Evolutionary conservation across 2,113 vertebrate genomes (phyloP).

Genomic region (Myocastor coypus): DNA sequence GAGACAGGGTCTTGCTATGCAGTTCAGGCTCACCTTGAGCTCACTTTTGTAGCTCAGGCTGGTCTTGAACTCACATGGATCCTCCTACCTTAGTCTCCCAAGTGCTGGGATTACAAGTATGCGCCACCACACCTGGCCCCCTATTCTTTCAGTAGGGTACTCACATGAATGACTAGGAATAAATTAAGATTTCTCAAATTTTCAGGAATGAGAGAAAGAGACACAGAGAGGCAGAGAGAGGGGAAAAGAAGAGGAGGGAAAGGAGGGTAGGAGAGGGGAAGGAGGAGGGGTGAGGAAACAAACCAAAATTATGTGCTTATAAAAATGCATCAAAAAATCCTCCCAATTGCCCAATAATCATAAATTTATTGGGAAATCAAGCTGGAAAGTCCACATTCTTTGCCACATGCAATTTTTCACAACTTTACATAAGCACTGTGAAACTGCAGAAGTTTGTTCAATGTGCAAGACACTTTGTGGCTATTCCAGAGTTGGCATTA

Average conservation of each 20-base stretch:
- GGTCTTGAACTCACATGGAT: no score
- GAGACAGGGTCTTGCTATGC: no score
- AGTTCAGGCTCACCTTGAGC: no score
- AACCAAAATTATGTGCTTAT: background rate
- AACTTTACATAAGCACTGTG: background rate
- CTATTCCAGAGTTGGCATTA: background rate
- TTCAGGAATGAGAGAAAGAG: background rate
- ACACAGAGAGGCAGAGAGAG: background rate
- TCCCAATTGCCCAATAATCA: background rate
- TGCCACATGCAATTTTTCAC: background rate
- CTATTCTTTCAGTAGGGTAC: background rate
- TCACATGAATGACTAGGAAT: background rate
- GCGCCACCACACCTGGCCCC: background rate
- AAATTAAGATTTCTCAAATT: conserved; percentile 24
- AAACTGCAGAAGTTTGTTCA: background rate
- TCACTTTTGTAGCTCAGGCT: no score
- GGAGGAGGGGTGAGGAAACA: no score
- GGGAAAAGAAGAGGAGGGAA: no score
- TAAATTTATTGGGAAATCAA: conserved; percentile 34
- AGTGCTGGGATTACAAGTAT: no score
- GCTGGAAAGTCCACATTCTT: background rate
- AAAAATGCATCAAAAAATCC: background rate
- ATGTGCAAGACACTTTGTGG: background rate
- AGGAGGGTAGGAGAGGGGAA: rapidly evolving
- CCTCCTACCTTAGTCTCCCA: no score